Conservation (phyloP, 2,797 vertebrate species). For the Pelobates cultripes region DNA sequence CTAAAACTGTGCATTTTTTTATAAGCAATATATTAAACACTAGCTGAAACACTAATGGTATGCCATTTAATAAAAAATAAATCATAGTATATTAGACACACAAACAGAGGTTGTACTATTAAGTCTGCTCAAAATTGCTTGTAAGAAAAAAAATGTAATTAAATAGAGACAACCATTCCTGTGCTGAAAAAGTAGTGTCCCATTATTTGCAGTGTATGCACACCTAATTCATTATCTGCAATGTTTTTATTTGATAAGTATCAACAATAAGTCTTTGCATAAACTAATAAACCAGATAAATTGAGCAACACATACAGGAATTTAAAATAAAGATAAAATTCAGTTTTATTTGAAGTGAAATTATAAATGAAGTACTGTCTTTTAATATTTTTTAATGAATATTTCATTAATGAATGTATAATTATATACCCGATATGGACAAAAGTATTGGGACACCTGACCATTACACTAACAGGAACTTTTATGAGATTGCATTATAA, state of each 20-base stretch:
- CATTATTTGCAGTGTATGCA: conserved; percentile 38
- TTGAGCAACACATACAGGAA: neutral
- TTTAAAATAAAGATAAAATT: neutral
- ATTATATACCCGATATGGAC: no score
- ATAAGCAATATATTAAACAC: conserved; percentile 8
- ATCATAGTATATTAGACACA: conserved; percentile 48
- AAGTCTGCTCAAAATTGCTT: conserved; percentile 37
- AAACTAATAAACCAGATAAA: neutral
- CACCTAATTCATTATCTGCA: conserved; percentile 27
- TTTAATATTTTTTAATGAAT: no score
- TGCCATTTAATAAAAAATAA: conserved; percentile 44
- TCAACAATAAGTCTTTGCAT: conserved; percentile 20
- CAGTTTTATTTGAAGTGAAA: neutral
- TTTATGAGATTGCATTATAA: no score
- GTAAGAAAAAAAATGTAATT: conserved; percentile 45
- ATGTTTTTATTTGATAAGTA: conserved; percentile 35
- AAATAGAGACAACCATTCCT: conserved; percentile 42
- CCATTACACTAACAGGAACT: no score
- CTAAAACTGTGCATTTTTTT: conserved; percentile 26
- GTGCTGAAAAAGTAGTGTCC: conserved; percentile 20
- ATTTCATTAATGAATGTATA: no score
- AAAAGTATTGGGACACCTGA: no score
- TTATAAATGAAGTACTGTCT: neutral
- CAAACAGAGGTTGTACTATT: conserved; percentile 35
- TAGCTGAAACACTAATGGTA: conserved; percentile 35